Evolutionary conservation across 1,140 invertebrate species (phyloP).

Genomic region (Nasonia vitripennis): DNA sequence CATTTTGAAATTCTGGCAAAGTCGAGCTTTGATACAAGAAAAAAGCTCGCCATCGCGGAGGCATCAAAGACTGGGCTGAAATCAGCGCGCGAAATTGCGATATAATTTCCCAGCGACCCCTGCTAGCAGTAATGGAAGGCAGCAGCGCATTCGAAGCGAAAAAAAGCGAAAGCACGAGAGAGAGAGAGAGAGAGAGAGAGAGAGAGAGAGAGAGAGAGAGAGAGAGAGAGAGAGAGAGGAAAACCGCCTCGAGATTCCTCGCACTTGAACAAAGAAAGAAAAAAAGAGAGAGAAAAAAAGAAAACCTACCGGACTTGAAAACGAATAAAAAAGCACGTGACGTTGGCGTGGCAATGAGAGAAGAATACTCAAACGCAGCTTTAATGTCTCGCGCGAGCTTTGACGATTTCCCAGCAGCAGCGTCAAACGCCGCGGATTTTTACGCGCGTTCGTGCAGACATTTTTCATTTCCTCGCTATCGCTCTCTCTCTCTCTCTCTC

Average conservation of each 20-base stretch:
- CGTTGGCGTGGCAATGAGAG: conserved; percentile 53
- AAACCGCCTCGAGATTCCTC: neutral
- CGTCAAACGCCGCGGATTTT: conserved; percentile 65
- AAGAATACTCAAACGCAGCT: conserved; percentile 56
- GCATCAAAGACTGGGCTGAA: neutral
- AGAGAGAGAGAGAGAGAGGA: neutral
- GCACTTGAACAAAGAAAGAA: neutral
- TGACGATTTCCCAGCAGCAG: conserved; percentile 62
- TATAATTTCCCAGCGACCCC: conserved; percentile 16
- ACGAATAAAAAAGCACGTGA: conserved; percentile 27
- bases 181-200: no score
- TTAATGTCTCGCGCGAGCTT: conserved; percentile 65
- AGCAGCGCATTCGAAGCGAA: neutral
- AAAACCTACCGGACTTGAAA: neutral
- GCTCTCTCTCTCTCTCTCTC: neutral
- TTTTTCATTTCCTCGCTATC: conserved; percentile 57
- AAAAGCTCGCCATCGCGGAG: neutral
- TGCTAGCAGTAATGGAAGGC: no score
- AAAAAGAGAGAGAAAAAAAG: neutral
- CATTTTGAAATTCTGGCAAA: neutral
- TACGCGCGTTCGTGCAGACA: conserved; percentile 60
- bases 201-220: no score
- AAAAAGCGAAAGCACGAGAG: neutral
- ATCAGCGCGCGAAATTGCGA: neutral
- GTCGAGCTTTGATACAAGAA: neutral